Conservation (phyloP, 2,888 invertebrate genomes). For the Polydrusus pterygomalis region DNA sequence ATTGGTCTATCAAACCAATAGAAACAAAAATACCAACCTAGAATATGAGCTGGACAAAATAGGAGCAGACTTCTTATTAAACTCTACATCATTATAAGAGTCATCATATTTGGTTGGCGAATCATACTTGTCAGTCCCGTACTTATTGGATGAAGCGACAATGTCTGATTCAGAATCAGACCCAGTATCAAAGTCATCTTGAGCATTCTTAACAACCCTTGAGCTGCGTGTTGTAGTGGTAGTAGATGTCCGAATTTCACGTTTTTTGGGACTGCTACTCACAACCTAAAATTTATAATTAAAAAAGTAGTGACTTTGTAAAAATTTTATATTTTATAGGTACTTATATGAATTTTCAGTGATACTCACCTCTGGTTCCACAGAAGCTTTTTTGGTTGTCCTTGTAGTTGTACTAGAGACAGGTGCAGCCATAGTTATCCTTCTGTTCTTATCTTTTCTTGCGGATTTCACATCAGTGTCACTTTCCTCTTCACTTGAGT, state of each 20-base stretch:
- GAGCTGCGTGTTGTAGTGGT: slow-evolving; percentile 75
- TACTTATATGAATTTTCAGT: not conserved
- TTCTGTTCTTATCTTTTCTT: slow-evolving; percentile 70
- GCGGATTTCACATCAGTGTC: slow-evolving; percentile 74
- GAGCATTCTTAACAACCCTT: slow-evolving; percentile 70
- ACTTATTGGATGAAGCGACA: slow-evolving; percentile 63
- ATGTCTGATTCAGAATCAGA: slow-evolving; percentile 81
- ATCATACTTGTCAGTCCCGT: slow-evolving; percentile 9
- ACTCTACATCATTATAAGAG: slow-evolving; percentile 50
- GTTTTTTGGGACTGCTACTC: slow-evolving; percentile 53
- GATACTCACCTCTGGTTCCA: slow-evolving; percentile 68
- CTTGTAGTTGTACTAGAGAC: slow-evolving; percentile 73
- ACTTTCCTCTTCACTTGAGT: slow-evolving; percentile 81
- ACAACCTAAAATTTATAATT: slow-evolving; percentile 47
- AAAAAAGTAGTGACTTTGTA: slow-evolving; percentile 6
- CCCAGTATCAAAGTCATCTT: slow-evolving; percentile 81
- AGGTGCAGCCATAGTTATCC: slow-evolving; percentile 72
- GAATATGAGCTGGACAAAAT: slow-evolving; percentile 71
- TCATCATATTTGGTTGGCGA: slow-evolving; percentile 32
- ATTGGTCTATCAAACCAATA: not conserved
- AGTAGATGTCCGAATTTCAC: slow-evolving; percentile 51
- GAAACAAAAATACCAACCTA: slow-evolving; percentile 61
- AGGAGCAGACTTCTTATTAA: slow-evolving; percentile 66
- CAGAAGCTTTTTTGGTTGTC: slow-evolving; percentile 66
- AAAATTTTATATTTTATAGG: not conserved